These are phyloP conservation scores for Dryococelus australis DNA, from an alignment of 2,888 invertebrate genomes.

Conservation along the genomic window DNA sequence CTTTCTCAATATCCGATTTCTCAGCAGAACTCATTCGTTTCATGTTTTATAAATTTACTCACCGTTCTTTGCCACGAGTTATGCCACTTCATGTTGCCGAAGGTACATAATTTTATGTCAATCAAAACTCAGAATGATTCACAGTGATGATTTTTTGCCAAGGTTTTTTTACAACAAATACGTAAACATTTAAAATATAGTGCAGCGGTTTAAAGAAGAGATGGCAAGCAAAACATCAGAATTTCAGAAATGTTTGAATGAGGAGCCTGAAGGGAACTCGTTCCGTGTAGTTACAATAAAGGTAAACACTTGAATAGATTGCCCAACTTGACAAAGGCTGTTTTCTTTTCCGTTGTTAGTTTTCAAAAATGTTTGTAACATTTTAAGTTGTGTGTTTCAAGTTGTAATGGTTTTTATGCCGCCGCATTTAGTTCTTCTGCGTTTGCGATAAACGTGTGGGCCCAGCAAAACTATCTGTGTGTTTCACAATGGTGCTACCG, in stretches of 20 bases:
- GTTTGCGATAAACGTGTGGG: background rate
- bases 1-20: too few species aligned
- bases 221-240: constrained; percentile 10
- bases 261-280: background rate
- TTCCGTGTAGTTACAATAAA: background rate
- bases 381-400: too few species aligned
- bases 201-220: background rate
- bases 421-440: background rate
- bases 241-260: background rate
- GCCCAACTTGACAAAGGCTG: background rate
- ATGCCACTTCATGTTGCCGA: too few species aligned
- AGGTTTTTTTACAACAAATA: too few species aligned
- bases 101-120: too few species aligned
- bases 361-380: background rate
- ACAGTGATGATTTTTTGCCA: too few species aligned
- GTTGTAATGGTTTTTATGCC: background rate
- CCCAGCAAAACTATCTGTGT: background rate
- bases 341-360: background rate
- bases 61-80: too few species aligned
- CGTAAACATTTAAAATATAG: too few species aligned
- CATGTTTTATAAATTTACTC: too few species aligned
- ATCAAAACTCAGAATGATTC: too few species aligned
- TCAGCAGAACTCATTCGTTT: too few species aligned
- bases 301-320: background rate
- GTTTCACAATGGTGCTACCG: background rate